Base-by-base conservation (phyloP, 1,140 invertebrate genomes). In the Halesus radiatus region DNA sequence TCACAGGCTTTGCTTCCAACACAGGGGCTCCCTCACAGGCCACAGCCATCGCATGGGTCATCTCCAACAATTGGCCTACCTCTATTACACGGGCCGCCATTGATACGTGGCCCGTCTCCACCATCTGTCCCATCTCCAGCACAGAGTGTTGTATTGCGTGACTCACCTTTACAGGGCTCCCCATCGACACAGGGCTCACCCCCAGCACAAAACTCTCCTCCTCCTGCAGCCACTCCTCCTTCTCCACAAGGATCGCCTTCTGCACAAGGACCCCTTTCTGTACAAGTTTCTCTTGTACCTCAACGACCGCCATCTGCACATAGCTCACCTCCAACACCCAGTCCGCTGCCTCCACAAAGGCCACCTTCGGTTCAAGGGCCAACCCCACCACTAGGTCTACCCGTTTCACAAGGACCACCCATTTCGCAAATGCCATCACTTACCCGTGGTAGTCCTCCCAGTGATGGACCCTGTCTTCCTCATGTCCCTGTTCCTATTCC, bases 311-410 rank as follows among this genome's bases (percentile, higher is more conserved):
- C 66, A 56, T 66, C n/a, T 50, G 15, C 13, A 8, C 62, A 56
- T n/a, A n/a, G 62, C 8, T 23, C 62, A 3, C 62, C 68, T 26
- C 18, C 32, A 52, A 8, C 50, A 23, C 54, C 74, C n/a, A 10
- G 62, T 32, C 50, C 72, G 32, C 15, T 76, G 26, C 50, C 73
- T 23, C 22, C 32, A 37, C 78, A 70, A n/a, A 58, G 60, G 5
- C 74, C 72, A 7, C 56, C 80, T 54, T 29, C 82, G 26, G 50
- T 29, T 26, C 80, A 80, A 13, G 50, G 18, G 6, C 26, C 13
- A 10, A 15, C 20, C 10, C 23, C 70, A n/a, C 22, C 15, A 26
- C 7, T 18, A n/a, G 4, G 32, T 5, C 37, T 29, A 8, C 45
- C n/a, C 45, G 18, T 4, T n/a, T 15, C 68, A 8, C n/a, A 52